Conservation (phyloP, 2,113 vertebrate genomes). For the Poecilia latipinna region DNA sequence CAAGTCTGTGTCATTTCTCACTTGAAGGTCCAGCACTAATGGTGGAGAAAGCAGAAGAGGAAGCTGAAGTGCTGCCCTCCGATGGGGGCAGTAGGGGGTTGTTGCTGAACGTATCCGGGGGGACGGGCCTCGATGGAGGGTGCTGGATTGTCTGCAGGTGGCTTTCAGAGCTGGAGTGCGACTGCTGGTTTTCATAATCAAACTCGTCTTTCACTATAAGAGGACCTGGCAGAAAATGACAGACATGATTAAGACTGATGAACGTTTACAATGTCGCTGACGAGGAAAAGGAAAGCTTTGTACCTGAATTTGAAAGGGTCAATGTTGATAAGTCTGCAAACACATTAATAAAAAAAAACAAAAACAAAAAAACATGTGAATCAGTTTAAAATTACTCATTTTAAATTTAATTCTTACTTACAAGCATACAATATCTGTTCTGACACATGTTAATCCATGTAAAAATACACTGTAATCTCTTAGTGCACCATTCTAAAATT, state of each 20-base stretch:
- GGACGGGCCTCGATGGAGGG: slow-evolving; percentile 86
- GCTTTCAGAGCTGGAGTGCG: slow-evolving; percentile 86
- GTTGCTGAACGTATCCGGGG: slow-evolving; percentile 86
- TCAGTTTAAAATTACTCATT: not conserved
- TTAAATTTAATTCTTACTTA: no score
- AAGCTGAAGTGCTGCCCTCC: slow-evolving; percentile 87
- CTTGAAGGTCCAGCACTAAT: slow-evolving; percentile 94
- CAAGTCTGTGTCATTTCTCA: slow-evolving; percentile 71
- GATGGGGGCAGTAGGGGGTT: slow-evolving; percentile 86
- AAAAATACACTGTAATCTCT: not conserved
- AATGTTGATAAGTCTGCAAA: slow-evolving; percentile 92
- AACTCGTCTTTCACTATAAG: slow-evolving; percentile 96
- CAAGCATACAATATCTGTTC: no score
- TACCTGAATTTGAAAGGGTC: slow-evolving; percentile 87
- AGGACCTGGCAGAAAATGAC: slow-evolving; percentile 78
- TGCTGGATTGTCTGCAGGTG: slow-evolving; percentile 97
- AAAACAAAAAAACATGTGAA: not conserved
- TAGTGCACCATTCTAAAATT: not conserved
- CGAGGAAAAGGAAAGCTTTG: not conserved
- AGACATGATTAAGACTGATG: slow-evolving; percentile 15
- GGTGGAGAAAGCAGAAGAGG: slow-evolving; percentile 89
- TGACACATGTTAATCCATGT: not conserved
- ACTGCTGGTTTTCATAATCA: slow-evolving; percentile 89
- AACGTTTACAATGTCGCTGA: not conserved
- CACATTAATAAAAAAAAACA: slow-evolving; percentile 18